Evolutionary conservation across 37 sponge, comb jelly and placozoan genomes (phyloP).

Genomic region (Chondrilla cf. caribensis): DNA sequence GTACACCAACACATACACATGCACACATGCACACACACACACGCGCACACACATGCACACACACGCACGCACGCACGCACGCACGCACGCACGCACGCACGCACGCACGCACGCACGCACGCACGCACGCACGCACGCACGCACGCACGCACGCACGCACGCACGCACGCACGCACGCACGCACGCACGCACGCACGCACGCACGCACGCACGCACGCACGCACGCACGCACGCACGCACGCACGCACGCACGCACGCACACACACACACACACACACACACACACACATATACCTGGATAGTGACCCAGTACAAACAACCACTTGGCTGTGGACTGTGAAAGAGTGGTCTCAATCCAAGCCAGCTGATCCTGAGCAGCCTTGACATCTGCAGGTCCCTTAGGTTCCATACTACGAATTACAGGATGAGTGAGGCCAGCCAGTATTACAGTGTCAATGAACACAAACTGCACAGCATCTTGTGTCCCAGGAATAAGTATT

Average conservation of each 20-base stretch:
- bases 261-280: slow-evolving; percentile 19
- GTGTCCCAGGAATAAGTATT: slow-evolving; percentile 40
- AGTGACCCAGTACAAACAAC: slow-evolving; percentile 81
- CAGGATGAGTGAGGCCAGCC: slow-evolving; percentile 70
- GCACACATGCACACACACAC: background rate
- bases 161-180: slow-evolving; percentile 9
- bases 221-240: background rate
- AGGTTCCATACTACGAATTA: slow-evolving; percentile 40
- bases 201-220: background rate
- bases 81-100: background rate
- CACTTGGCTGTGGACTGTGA: slow-evolving; percentile 52
- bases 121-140: slow-evolving; percentile 7
- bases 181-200: background rate
- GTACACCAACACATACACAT: background rate
- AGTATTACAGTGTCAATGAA: slow-evolving; percentile 86
- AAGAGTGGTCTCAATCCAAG: slow-evolving; percentile 78
- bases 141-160: slow-evolving; percentile 4
- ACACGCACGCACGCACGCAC: background rate
- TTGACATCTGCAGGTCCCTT: slow-evolving; percentile 32
- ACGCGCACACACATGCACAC: background rate
- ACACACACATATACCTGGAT: slow-evolving; percentile 67
- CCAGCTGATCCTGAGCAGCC: slow-evolving; percentile 63
- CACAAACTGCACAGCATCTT: slow-evolving; percentile 62
- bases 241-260: slow-evolving; percentile 7
- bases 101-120: no score